A percentile compares a stretch with the other conserved stretches of the same genome.
phyloP scores from a whole-genome alignment of 2,113 vertebrate species.

The Dicrurus megarhynchus region DNA sequence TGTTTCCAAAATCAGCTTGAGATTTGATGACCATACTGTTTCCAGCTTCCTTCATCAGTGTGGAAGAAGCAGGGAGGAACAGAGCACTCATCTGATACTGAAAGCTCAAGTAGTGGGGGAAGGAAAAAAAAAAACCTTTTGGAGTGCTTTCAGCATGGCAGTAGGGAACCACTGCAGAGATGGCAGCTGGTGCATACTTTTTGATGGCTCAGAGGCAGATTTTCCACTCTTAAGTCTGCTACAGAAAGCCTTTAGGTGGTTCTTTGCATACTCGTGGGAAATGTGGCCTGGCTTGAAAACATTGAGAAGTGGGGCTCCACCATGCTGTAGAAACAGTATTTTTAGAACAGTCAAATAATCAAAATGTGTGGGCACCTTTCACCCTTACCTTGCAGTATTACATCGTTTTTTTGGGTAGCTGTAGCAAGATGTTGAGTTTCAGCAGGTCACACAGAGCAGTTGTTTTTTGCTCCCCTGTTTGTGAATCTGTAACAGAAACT shows the following conservation, averaged over 20 bases:
- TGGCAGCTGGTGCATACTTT: background rate
- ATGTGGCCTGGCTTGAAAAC: background rate
- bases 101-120: background rate
- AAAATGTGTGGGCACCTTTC: background rate
- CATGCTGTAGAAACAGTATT: rapidly evolving
- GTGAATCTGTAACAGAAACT: background rate
- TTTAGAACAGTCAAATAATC: background rate
- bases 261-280: rapidly evolving
- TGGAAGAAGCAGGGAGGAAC: background rate
- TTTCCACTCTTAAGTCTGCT: background rate
- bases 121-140: background rate
- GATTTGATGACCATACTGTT: background rate
- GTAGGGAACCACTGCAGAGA: background rate
- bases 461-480: background rate
- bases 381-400: background rate
- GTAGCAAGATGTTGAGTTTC: background rate
- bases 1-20: conserved; percentile 30
- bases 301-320: rapidly evolving
- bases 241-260: background rate
- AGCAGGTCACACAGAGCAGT: background rate
- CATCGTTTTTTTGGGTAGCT: background rate
- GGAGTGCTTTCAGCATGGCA: background rate
- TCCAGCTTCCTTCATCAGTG: background rate
- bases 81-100: background rate
- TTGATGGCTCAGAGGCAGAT: background rate